Base-by-base conservation (phyloP, 2,888 invertebrate genomes). In the Leucophenga maculata region DNA sequence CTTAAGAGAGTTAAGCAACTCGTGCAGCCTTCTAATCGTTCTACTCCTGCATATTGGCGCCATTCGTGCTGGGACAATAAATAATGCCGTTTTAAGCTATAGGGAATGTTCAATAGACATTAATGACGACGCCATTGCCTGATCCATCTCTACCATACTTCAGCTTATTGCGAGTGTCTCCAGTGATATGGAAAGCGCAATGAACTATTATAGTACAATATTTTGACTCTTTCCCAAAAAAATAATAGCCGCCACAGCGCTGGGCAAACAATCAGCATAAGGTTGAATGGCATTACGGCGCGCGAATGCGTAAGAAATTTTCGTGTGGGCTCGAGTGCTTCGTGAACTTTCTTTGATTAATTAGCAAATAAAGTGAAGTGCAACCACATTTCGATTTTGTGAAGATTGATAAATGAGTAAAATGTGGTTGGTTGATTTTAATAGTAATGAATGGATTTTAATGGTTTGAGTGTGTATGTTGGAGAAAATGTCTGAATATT, bases 211-310 rank as follows among this genome's bases (percentile, higher is more conserved):
- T 39, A 39, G 39, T 39, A 39, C 11, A 39, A 39, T 8, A 9
- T 39, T 39, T 39, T 39, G 3, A 4, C 39, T 39, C 39, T 1
- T 39, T 39, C 39, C 39, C 1, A 39, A 11, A 39, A n/a, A n/a
- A n/a, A n/a, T n/a, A n/a, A n/a, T n/a, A 39, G 39, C 11, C 6
- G 39, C 9, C 3, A 11, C 8, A 6, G 32, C 32, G 8, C 8
- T 54, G 18, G 18, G 16, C 18, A 20, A 54, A 54, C 54, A 54
- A 54, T 54, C 54, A 54, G 18, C 16, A 54, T 54, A 6, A 54
- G 54, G 54, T 54, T 54, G 54, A 54, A 54, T 54, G 54, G 54
- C 54, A 54, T 54, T n/a, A 20, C n/a, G n/a, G 22, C 18, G 54
- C 18, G 39, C 39, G 39, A 39, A 39, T 11, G 39, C 4, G 14